Evolutionary conservation across 30 jellyfish, hydroid and myxozoan species (phyloP).

Genomic region (Hydractinia symbiolongicarpus): DNA sequence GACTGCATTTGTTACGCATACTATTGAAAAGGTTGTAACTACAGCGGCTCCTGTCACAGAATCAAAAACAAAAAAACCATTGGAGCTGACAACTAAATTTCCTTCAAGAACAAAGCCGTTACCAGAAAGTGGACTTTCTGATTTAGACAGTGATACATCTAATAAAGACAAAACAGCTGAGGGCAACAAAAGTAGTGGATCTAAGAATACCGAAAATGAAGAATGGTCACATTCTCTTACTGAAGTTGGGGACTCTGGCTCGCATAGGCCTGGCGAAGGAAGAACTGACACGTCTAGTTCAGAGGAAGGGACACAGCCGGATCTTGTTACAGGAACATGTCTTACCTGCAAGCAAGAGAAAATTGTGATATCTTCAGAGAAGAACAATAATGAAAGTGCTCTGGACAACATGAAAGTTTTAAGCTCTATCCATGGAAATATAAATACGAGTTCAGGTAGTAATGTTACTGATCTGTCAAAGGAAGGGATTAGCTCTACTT

Average conservation of each 20-base stretch:
- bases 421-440: slow-evolving; percentile 22
- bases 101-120: neutral
- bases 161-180: too few species aligned
- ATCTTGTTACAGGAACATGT: too few species aligned
- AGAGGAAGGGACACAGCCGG: too few species aligned
- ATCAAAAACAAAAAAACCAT: neutral
- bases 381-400: neutral
- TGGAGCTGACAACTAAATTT: neutral
- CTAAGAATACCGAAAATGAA: too few species aligned
- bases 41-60: neutral
- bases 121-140: neutral
- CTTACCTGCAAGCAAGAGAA: neutral
- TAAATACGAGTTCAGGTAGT: slow-evolving; percentile 3
- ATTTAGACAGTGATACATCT: too few species aligned
- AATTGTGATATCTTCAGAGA: neutral
- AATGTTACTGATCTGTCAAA: neutral
- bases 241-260: too few species aligned
- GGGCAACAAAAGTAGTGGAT: too few species aligned
- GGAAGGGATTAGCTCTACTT: neutral
- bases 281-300: neutral
- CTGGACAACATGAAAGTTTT: slow-evolving; percentile 10
- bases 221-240: too few species aligned
- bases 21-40: neutral
- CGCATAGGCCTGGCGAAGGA: slow-evolving; percentile 11
- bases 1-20: neutral